Evolutionary conservation across 2,797 vertebrate species (phyloP).

Genomic region (Allobates femoralis): DNA sequence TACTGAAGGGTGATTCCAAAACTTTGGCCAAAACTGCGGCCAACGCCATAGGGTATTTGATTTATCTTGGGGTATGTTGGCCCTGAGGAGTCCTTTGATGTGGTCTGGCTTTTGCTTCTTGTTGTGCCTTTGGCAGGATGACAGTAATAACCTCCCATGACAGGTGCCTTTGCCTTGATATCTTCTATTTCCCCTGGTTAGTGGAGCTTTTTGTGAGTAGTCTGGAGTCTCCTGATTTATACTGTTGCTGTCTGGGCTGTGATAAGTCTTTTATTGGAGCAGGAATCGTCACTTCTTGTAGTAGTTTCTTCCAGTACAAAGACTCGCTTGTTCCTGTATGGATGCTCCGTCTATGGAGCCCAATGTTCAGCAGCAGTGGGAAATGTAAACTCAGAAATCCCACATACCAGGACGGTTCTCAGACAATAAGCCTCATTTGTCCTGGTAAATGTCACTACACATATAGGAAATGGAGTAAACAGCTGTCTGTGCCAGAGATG

Average conservation of each 20-base stretch:
- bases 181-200: background rate
- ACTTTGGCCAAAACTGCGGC: background rate
- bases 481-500: background rate
- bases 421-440: background rate
- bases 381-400: slow-evolving; percentile 48
- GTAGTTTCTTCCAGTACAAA: slow-evolving; percentile 31
- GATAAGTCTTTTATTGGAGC: background rate
- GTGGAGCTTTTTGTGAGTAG: background rate
- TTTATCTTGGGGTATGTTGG: background rate
- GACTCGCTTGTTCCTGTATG: slow-evolving; percentile 34
- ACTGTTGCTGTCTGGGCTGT: background rate
- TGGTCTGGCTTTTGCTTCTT: background rate
- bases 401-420: background rate
- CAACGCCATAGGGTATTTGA: background rate
- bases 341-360: background rate
- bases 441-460: slow-evolving; percentile 37
- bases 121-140: background rate
- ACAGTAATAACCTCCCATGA: background rate
- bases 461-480: slow-evolving; percentile 2
- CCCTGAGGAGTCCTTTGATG: background rate
- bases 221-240: background rate
- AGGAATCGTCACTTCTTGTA: background rate
- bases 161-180: background rate
- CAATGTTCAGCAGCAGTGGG: slow-evolving; percentile 22
- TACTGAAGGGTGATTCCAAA: background rate